Conservation (phyloP, 2,113 vertebrate species). For the Xiphorhynchus elegans region DNA sequence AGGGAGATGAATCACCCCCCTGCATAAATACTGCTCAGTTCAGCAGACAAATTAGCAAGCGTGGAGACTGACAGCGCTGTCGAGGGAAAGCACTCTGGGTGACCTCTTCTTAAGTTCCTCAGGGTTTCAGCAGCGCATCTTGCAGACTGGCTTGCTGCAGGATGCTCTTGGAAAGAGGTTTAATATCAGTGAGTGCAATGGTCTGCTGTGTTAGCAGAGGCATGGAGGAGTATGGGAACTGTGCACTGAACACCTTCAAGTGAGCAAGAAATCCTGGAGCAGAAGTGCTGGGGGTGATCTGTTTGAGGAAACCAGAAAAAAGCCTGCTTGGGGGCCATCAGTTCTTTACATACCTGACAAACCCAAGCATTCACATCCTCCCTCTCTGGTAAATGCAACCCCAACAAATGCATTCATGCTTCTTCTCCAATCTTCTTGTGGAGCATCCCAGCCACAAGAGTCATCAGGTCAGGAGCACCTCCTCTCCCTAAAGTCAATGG, state of each 20-base stretch:
- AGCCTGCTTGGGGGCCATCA: fast-evolving
- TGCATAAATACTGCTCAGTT: neutral
- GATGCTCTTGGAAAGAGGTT: neutral
- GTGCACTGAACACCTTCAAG: neutral
- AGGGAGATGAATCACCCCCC: neutral
- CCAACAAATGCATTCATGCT: neutral
- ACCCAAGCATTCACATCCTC: neutral
- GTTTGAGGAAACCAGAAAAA: neutral
- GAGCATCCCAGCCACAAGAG: neutral
- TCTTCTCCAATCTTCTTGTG: fast-evolving
- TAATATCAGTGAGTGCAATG: fast-evolving
- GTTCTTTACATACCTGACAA: neutral
- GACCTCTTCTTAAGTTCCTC: neutral
- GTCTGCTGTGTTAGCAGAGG: fast-evolving
- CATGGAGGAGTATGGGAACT: fast-evolving
- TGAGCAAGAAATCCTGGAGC: neutral
- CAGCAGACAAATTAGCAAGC: neutral
- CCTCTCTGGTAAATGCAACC: neutral
- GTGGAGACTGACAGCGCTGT: neutral
- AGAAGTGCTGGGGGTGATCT: fast-evolving
- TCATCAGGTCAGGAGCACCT: neutral
- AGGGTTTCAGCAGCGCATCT: fast-evolving
- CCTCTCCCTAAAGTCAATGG: neutral
- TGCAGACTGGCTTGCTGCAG: neutral
- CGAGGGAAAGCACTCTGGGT: neutral